Conservation (phyloP, 2,797 vertebrate species). For the Staurois parvus region DNA sequence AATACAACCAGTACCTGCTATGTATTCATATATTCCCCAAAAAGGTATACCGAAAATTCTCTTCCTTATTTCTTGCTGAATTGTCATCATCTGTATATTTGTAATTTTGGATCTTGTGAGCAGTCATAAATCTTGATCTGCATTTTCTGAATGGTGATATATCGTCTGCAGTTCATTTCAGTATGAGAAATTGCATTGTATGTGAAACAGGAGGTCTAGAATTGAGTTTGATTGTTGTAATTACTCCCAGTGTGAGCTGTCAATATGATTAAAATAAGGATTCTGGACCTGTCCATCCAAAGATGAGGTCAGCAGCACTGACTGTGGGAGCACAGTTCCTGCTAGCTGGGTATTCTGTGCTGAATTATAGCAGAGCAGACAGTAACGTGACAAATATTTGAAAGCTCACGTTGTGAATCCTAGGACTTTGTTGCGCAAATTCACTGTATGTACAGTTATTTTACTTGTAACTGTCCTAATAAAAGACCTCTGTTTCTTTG, state of each 20-base stretch:
- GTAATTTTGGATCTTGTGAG: neutral
- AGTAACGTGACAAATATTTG: conserved; percentile 75
- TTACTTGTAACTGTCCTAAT: conserved; percentile 45
- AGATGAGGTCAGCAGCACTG: conserved; percentile 78
- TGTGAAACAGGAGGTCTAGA: conserved; percentile 76
- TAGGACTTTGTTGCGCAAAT: conserved; percentile 37
- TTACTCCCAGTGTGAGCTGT: conserved; percentile 80
- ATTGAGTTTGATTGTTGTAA: conserved; percentile 77
- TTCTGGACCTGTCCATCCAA: conserved; percentile 72
- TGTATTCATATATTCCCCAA: neutral
- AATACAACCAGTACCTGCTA: neutral
- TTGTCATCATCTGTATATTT: neutral
- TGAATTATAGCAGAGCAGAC: conserved; percentile 67
- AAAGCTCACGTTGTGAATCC: conserved; percentile 71
- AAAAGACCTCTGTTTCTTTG: conserved; percentile 34
- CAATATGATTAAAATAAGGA: conserved; percentile 81
- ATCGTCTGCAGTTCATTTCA: conserved; percentile 75
- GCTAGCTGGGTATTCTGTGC: conserved; percentile 72
- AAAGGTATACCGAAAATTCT: neutral
- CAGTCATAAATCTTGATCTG: conserved; percentile 68
- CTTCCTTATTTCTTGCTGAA: neutral
- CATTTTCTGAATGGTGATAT: conserved; percentile 68
- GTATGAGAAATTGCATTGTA: conserved; percentile 71
- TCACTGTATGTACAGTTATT: conserved; percentile 41
- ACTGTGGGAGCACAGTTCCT: conserved; percentile 74